phyloP scores from a whole-genome alignment of 2,888 invertebrate species.

The Eupithecia insigniata region DNA sequence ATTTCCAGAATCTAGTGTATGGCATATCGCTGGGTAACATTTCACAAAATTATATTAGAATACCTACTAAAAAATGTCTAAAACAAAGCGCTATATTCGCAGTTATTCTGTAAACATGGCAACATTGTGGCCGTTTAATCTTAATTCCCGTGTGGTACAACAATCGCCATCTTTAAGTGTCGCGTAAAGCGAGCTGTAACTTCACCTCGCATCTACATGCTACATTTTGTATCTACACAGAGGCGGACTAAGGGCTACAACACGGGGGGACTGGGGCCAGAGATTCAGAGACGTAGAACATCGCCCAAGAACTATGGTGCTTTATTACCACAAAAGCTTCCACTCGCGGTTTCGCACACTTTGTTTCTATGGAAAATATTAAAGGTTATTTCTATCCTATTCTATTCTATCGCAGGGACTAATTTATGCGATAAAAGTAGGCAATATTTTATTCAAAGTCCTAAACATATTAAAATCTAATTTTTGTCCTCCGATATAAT shows the following conservation, averaged over 20 bases:
- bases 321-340: neutral
- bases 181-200: conserved; percentile 46
- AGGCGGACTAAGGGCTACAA: neutral
- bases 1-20: neutral
- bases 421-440: no score
- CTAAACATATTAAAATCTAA: no score
- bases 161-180: conserved; percentile 43
- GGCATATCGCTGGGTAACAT: neutral
- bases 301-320: neutral
- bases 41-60: neutral
- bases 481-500: no score
- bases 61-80: neutral
- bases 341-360: neutral
- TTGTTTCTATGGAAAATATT: no score
- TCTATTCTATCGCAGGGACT: no score
- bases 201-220: conserved; percentile 33
- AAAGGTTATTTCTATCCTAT: no score
- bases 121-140: conserved; percentile 41
- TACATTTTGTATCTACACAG: conserved; percentile 28
- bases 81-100: conserved; percentile 6
- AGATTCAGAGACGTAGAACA: neutral
- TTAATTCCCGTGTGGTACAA: conserved; percentile 31
- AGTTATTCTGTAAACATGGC: conserved; percentile 18
- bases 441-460: no score
- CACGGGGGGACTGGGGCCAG: neutral